phyloP scores from a whole-genome alignment of 1,140 invertebrate genomes.

The Plutomurus gul region DNA sequence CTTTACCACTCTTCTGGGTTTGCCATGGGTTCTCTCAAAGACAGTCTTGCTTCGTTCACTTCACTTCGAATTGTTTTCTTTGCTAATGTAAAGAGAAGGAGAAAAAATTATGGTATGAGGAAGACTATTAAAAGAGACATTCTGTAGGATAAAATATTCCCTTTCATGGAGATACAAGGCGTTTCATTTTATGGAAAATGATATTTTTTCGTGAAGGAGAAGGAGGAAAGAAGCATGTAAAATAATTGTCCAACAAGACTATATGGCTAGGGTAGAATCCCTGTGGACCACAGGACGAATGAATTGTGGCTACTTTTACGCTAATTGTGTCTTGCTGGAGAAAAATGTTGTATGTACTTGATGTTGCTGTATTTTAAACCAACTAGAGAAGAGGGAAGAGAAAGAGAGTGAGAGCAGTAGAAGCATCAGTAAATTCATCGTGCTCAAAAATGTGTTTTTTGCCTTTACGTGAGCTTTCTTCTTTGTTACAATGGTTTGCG shows the following conservation, averaged over 20 bases:
- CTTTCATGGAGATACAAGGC: conserved; percentile 47
- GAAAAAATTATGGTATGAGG: conserved; percentile 44
- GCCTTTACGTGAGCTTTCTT: no score
- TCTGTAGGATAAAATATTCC: conserved; percentile 46
- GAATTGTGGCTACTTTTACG: conserved; percentile 48
- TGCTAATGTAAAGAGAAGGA: conserved; percentile 44
- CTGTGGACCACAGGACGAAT: conserved; percentile 32
- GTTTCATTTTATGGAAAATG: conserved; percentile 47
- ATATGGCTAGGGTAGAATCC: conserved; percentile 38
- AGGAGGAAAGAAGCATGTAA: conserved; percentile 41
- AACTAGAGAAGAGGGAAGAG: conserved; percentile 2
- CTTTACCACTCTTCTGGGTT: background rate
- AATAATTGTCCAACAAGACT: conserved; percentile 39
- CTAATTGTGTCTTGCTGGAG: conserved; percentile 44
- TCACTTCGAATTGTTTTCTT: conserved; percentile 42
- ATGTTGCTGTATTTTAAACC: background rate
- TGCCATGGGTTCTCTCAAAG: conserved; percentile 2
- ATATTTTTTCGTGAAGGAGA: conserved; percentile 34
- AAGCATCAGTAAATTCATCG: no score
- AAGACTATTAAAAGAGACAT: conserved; percentile 47
- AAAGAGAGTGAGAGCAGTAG: background rate
- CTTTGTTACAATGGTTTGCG: background rate
- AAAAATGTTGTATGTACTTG: conserved; percentile 18
- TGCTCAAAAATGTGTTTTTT: no score
- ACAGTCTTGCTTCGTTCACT: conserved; percentile 11